Percentiles rank a stretch among this genome's conserved stretches.
phyloP scores from a whole-genome alignment of 1,140 invertebrate genomes.

The Ips nitidus region DNA sequence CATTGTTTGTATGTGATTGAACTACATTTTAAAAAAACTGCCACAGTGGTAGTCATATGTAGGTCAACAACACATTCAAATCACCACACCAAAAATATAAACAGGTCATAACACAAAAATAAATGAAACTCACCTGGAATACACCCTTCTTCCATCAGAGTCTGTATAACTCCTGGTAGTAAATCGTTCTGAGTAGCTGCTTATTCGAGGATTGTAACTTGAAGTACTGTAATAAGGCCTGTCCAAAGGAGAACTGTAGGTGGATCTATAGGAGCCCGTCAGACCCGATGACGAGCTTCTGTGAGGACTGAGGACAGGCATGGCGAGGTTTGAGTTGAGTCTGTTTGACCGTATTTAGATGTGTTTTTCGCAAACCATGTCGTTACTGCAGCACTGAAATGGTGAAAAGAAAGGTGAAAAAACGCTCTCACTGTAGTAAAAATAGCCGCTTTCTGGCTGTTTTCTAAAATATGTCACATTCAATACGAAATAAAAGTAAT shows the following conservation, averaged over 20 bases:
- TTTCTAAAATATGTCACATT: conserved; percentile 38
- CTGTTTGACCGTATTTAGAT: conserved; percentile 24
- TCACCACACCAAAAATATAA: too few species aligned
- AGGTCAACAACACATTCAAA: too few species aligned
- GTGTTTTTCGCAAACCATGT: conserved; percentile 31
- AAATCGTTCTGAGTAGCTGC: conserved; percentile 54
- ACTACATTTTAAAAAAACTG: too few species aligned
- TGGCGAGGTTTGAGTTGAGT: conserved; percentile 33
- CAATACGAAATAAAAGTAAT: conserved; percentile 38
- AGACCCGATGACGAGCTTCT: conserved; percentile 49
- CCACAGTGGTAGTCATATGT: too few species aligned
- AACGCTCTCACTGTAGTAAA: conserved; percentile 36
- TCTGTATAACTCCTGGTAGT: conserved; percentile 54
- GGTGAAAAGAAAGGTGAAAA: conserved; percentile 29
- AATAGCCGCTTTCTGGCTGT: conserved; percentile 36
- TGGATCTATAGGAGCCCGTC: conserved; percentile 57
- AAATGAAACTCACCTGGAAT: conserved; percentile 43
- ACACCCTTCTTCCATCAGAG: conserved; percentile 48
- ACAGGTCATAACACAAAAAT: too few species aligned
- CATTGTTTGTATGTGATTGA: too few species aligned
- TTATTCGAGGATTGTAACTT: conserved; percentile 53
- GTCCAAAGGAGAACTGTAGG: conserved; percentile 54
- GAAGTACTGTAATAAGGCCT: conserved; percentile 56
- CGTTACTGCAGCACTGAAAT: conserved; percentile 30
- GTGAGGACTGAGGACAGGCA: conserved; percentile 62